These are phyloP conservation scores for Morone chrysops DNA, from an alignment of 2,113 vertebrate species.

Conservation along the genomic window DNA sequence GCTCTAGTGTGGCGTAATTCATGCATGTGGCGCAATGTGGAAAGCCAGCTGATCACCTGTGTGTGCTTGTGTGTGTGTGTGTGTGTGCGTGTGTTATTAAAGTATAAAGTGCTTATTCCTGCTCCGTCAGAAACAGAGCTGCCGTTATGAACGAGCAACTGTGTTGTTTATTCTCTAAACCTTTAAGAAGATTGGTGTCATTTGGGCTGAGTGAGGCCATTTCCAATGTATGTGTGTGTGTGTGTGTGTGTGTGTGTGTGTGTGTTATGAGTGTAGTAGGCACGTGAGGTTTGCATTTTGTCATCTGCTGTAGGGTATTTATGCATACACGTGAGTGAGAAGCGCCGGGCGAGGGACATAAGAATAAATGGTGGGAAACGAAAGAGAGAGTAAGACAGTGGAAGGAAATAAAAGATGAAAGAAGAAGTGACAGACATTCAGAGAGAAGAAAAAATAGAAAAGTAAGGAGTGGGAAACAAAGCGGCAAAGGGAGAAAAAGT, in stretches of 20 bases:
- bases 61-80: conserved; percentile 16
- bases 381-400: neutral
- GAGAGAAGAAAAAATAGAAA: neutral
- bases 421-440: conserved; percentile 12
- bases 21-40: conserved; percentile 49
- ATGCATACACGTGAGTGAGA: conserved; percentile 61
- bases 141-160: conserved; percentile 72
- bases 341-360: conserved; percentile 6
- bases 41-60: conserved; percentile 63
- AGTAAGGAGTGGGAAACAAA: conserved; percentile 4
- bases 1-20: conserved; percentile 48
- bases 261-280: conserved; percentile 44
- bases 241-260: conserved; percentile 35
- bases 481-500: neutral
- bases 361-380: conserved; percentile 21
- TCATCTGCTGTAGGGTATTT: conserved; percentile 65
- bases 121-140: conserved; percentile 39
- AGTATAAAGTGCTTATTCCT: conserved; percentile 69
- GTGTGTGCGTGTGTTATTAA: conserved; percentile 50
- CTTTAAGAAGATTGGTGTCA: conserved; percentile 79
- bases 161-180: conserved; percentile 77
- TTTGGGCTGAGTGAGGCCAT: conserved; percentile 54
- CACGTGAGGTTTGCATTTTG: conserved; percentile 68
- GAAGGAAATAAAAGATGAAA: conserved; percentile 7
- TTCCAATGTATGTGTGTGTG: conserved; percentile 39